Conservation (phyloP, 2,113 vertebrate species). For the Picathartes gymnocephalus region DNA sequence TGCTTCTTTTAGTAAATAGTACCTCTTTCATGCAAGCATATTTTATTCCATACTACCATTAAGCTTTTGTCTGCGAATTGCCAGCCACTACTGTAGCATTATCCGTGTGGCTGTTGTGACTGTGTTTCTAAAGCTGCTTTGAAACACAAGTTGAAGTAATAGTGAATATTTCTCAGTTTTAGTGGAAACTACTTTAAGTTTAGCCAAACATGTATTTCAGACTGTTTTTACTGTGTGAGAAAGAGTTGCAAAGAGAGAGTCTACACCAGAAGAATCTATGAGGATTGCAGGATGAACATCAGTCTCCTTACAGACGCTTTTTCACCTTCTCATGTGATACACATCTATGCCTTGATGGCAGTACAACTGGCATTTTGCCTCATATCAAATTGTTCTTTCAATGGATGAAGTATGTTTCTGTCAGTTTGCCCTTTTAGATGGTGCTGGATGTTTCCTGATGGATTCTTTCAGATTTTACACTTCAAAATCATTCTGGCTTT, state of each 20-base stretch:
- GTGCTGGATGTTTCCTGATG: background rate
- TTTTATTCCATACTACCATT: background rate
- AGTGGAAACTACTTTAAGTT: background rate
- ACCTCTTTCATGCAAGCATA: rapidly evolving
- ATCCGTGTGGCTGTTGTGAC: background rate
- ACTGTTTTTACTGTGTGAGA: background rate
- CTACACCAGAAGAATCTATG: background rate
- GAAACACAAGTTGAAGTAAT: background rate
- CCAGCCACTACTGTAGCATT: background rate
- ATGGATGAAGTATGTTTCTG: background rate
- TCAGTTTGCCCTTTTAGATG: background rate
- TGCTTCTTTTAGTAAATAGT: background rate
- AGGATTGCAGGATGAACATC: background rate
- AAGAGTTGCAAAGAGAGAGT: background rate
- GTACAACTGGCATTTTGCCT: background rate
- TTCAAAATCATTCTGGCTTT: constrained; percentile 18
- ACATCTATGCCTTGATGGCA: constrained; percentile 33
- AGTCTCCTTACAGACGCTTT: background rate
- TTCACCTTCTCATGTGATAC: background rate
- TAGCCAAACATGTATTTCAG: background rate
- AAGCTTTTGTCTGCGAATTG: background rate
- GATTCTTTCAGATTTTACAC: background rate
- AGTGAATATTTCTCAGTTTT: background rate
- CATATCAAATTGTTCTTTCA: background rate
- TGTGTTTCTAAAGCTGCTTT: background rate